Conservation (phyloP, 2,888 invertebrate species). For the Lottia gigantea region DNA sequence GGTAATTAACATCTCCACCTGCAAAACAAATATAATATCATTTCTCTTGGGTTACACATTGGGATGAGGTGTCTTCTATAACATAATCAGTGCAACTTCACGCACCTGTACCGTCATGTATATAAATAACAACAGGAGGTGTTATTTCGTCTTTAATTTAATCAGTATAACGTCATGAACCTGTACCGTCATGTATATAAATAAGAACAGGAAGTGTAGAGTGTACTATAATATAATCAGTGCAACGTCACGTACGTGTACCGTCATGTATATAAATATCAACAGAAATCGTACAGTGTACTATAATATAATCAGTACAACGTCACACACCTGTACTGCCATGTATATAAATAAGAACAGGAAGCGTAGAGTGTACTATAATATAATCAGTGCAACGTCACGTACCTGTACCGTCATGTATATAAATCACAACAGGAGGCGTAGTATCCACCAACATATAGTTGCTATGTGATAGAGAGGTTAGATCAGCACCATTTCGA, state of each 20-base stretch:
- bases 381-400: background rate
- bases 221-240: no score
- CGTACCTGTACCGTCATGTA: slow-evolving; percentile 40
- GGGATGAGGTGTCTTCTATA: no score
- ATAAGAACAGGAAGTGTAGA: slow-evolving; percentile 41
- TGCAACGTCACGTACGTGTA: slow-evolving; percentile 18
- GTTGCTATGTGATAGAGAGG: slow-evolving; percentile 34
- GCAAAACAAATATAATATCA: background rate
- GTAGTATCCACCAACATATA: slow-evolving; percentile 43
- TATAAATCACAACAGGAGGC: slow-evolving; percentile 33
- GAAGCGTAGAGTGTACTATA: no score
- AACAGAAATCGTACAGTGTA: slow-evolving; percentile 41
- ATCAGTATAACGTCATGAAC: slow-evolving; percentile 13
- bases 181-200: slow-evolving; percentile 39
- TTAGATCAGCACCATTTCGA: slow-evolving; percentile 41
- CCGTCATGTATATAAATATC: slow-evolving; percentile 40
- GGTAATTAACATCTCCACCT: slow-evolving; percentile 34
- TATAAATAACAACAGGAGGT: slow-evolving; percentile 33
- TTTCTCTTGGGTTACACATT: no score
- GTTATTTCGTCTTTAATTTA: no score
- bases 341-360: slow-evolving; percentile 32
- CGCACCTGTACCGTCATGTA: slow-evolving; percentile 40
- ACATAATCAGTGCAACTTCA: background rate
- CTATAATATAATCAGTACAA: no score
- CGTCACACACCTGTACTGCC: slow-evolving; percentile 35